These are phyloP conservation scores for sheep (Ovis aries) DNA, from an alignment of 2,113 vertebrate genomes.

Conservation along the genomic window ARS-UI_Ramb_v3.0 NC_056056.1:15403501-15404000, in stretches of 20 bases:
- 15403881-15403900: neutral
- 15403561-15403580: neutral
- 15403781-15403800: neutral
- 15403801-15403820: neutral
- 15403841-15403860: neutral
- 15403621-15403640: neutral
- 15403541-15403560: rapidly evolving
- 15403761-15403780: neutral
- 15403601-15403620: neutral
- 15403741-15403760: neutral
- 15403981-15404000: neutral
- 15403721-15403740: neutral
- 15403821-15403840: rapidly evolving
- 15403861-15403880: neutral
- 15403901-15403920: neutral
- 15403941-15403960: neutral
- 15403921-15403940: neutral
- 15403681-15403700: neutral
- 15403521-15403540: neutral
- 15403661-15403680: rapidly evolving
- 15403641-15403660: neutral
- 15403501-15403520: neutral
- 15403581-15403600: neutral
- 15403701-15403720: neutral
- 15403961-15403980: neutral